phyloP scores from a whole-genome alignment of 2,888 invertebrate genomes.

The Sylvicola cinctus region DNA sequence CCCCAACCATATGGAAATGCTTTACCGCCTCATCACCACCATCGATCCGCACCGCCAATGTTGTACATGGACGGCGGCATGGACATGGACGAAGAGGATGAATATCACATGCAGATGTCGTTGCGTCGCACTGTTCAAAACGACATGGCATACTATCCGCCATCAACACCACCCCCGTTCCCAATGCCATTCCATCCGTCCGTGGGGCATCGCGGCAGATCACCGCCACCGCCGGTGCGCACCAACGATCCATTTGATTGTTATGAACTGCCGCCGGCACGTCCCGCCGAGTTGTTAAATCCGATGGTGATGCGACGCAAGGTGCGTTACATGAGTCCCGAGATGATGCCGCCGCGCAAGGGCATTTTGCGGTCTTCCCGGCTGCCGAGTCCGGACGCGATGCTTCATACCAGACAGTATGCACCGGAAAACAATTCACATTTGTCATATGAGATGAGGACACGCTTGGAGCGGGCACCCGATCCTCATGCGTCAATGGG shows the following conservation, averaged over 20 bases:
- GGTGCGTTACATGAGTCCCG: conserved; percentile 16
- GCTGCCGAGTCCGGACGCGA: not conserved
- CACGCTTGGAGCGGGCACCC: conserved; percentile 19
- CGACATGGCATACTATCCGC: conserved; percentile 13
- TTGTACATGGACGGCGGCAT: conserved; percentile 8
- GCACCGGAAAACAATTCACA: conserved; percentile 16
- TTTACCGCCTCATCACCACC: not conserved
- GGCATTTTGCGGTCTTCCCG: conserved; percentile 9
- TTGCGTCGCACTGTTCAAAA: conserved; percentile 18
- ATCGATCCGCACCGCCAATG: not conserved
- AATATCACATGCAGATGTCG: conserved; percentile 9
- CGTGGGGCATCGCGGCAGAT: conserved; percentile 2
- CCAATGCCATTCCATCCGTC: conserved; percentile 3
- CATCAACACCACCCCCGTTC: conserved; percentile 8
- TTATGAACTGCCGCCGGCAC: conserved; percentile 16
- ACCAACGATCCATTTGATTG: conserved; percentile 20
- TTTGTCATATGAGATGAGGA: conserved; percentile 21
- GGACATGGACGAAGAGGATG: conserved; percentile 23
- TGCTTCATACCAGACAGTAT: conserved; percentile 12
- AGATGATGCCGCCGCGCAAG: conserved; percentile 11
- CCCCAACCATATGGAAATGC: not conserved
- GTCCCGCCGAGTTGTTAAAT: conserved; percentile 6
- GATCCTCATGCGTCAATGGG: conserved; percentile 23
- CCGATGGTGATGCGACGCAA: conserved; percentile 11
- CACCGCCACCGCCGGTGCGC: conserved; percentile 5